Base-by-base conservation (phyloP, 2,113 vertebrate genomes). In the Hippocampus mohnikei region DNA sequence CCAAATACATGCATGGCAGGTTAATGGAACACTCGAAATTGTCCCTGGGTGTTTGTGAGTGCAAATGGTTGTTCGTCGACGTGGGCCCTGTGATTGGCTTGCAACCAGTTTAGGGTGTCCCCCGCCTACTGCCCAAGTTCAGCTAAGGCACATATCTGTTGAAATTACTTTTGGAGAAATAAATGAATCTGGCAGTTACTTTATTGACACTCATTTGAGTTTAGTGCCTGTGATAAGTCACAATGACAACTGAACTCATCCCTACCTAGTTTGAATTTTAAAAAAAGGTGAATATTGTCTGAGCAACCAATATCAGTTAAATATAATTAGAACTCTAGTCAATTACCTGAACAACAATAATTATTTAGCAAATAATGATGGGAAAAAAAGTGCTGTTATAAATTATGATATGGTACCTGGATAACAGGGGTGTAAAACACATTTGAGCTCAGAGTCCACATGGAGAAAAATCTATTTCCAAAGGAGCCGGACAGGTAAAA, bases 161-260 rank as follows among this genome's bases (percentile, higher is more conserved):
- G 62, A 42, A 65, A 65, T 65, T 46, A n/a, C 41, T 64, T 64
- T 41, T 16, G 20, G 62, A 44, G 41, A 46, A 64, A 15, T 42
- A 15, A 23, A 44, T 25, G 13, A 25, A 65, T 15, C 46, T 65
- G n/a, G 21, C n/a, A 65, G 40, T 64, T 10, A 64, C 37, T 64
- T 42, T 42, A 41, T 64, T 23, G 20, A 42, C 8, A 0, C 1
- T 7, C 29, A 41, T 41, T 63, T 63, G 8, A 41, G 4, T 13
- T 3, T 41, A n/a, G 20, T 41, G 5, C 9, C 21, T 63, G 15
- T 23, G 13, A 40, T 37, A 23, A 41, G 15, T 41, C 21, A 41
- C 21, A 41, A 63, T 13, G 10, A 41, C 25, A 41, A n/a, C 18
- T 62, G 33, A 41, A 11, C 10, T 58, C 23, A 27, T 62, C 1